These are phyloP conservation scores for Phoebastria nigripes DNA, from an alignment of 2,797 vertebrate species.

Conservation along the genomic window DNA sequence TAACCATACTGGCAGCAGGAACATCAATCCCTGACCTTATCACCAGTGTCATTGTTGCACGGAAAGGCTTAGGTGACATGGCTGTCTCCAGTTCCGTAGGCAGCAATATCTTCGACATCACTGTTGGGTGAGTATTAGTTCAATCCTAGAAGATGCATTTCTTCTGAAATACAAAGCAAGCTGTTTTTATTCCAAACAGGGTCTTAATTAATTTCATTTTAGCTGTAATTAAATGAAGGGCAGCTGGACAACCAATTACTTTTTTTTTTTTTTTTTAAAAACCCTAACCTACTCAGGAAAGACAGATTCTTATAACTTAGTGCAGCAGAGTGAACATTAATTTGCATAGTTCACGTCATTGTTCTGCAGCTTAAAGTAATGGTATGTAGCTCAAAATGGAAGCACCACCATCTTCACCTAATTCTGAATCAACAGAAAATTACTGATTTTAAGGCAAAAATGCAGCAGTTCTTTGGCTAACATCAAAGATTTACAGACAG, in stretches of 20 bases:
- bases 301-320: neutral
- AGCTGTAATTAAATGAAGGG: neutral
- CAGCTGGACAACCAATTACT: neutral
- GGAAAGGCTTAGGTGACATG: slow-evolving; percentile 96
- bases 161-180: neutral
- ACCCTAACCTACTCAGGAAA: neutral
- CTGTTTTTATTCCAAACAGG: neutral
- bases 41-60: slow-evolving; percentile 96
- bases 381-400: neutral
- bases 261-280: neutral
- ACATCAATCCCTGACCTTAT: slow-evolving; percentile 97
- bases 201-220: neutral
- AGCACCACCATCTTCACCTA: neutral
- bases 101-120: slow-evolving; percentile 98
- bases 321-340: neutral
- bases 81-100: slow-evolving; percentile 97
- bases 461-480: neutral
- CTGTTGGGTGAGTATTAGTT: slow-evolving; percentile 85
- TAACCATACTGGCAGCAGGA: slow-evolving; percentile 94
- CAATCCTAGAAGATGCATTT: neutral
- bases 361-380: neutral
- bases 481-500: neutral
- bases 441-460: neutral
- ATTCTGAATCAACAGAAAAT: neutral
- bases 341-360: neutral